Percentiles rank a stretch among this genome's conserved stretches.
phyloP scores from a whole-genome alignment of 1,140 invertebrate genomes.

The Drosophila gunungcola region DNA sequence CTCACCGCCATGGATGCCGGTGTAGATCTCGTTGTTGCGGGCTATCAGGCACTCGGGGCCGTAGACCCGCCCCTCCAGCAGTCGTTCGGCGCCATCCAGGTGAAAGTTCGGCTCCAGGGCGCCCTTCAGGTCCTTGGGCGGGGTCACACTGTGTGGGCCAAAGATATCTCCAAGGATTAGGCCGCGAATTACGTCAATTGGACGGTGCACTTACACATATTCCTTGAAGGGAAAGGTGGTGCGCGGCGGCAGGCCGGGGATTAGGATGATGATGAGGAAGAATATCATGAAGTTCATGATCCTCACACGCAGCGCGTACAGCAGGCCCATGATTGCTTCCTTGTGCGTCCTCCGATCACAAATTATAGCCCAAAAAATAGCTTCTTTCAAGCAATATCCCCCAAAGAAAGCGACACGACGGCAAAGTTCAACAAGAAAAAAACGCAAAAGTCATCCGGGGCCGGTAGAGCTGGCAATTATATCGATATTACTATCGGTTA shows the following conservation, averaged over 20 bases:
- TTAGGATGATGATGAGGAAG: constrained; percentile 72
- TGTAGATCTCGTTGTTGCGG: constrained; percentile 88
- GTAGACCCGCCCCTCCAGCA: constrained; percentile 87
- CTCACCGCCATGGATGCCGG: constrained; percentile 88
- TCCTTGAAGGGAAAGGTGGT: constrained; percentile 82
- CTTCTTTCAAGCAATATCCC: constrained; percentile 26
- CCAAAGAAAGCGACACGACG: constrained; percentile 73
- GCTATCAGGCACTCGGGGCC: constrained; percentile 90
- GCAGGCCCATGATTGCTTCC: constrained; percentile 68
- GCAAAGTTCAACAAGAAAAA: constrained; percentile 73
- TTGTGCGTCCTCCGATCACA: constrained; percentile 12
- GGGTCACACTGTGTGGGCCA: constrained; percentile 54
- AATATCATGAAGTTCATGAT: constrained; percentile 83
- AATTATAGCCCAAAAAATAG: constrained; percentile 19
- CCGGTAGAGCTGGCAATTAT: constrained; percentile 55
- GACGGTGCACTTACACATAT: constrained; percentile 66
- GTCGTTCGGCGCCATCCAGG: constrained; percentile 87
- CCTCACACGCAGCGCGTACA: constrained; percentile 61
- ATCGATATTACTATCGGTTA: constrained; percentile 17
- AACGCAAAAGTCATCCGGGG: constrained; percentile 59
- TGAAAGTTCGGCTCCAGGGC: constrained; percentile 87
- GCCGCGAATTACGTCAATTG: constrained; percentile 9
- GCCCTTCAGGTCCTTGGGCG: constrained; percentile 85
- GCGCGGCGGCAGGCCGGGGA: constrained; percentile 79
- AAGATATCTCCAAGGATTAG: constrained; percentile 11